Evolutionary conservation across 2,888 invertebrate species (phyloP).

Genomic region (Euclidia mi): DNA sequence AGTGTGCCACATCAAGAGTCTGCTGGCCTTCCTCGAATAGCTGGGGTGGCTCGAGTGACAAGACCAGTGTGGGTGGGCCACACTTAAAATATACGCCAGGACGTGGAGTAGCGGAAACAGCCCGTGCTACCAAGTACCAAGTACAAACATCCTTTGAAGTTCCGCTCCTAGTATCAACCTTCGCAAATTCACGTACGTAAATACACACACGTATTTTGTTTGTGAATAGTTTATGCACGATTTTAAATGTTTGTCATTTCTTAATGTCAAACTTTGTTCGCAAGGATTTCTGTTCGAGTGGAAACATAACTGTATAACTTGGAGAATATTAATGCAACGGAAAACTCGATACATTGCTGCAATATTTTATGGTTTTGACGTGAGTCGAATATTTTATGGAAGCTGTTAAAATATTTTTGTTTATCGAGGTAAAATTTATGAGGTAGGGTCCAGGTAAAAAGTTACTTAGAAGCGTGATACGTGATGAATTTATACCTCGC

Average conservation of each 20-base stretch:
- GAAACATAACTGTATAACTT: slow-evolving; percentile 54
- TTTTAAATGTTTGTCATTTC: slow-evolving; percentile 54
- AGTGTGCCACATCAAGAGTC: too few species aligned
- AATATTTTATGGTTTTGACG: slow-evolving; percentile 29
- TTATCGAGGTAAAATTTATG: not conserved
- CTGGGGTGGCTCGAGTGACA: too few species aligned
- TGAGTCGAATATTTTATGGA: slow-evolving; percentile 24
- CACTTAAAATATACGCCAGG: too few species aligned
- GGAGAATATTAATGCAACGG: slow-evolving; percentile 52
- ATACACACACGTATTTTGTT: slow-evolving; percentile 57
- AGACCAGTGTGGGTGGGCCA: too few species aligned
- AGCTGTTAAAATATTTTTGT: slow-evolving; percentile 15
- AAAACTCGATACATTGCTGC: slow-evolving; percentile 45
- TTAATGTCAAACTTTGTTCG: slow-evolving; percentile 53
- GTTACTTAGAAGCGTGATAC: too few species aligned
- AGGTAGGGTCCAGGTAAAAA: too few species aligned
- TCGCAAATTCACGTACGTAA: slow-evolving; percentile 45
- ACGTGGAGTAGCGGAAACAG: too few species aligned
- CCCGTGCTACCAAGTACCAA: too few species aligned
- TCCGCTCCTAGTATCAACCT: slow-evolving; percentile 54
- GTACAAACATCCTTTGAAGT: slow-evolving; percentile 72
- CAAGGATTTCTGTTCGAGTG: slow-evolving; percentile 45
- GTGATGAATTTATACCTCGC: too few species aligned
- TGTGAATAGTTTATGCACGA: slow-evolving; percentile 55
- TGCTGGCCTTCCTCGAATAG: too few species aligned